Evolutionary conservation across 1,140 invertebrate genomes (phyloP).

Genomic region (Uloborus diversus): DNA sequence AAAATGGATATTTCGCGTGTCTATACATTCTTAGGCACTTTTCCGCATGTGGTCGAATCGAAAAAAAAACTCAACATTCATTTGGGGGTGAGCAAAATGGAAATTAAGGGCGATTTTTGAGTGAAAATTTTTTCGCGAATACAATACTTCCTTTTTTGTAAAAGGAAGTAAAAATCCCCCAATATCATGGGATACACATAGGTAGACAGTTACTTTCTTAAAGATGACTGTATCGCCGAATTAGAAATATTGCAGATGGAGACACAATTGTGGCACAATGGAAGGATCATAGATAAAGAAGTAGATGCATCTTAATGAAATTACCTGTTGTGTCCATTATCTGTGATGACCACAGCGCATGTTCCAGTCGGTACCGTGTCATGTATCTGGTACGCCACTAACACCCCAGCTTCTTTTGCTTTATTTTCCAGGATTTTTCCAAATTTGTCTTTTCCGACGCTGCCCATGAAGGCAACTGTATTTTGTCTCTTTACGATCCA

Average conservation of each 20-base stretch:
- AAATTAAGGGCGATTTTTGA: too few species aligned
- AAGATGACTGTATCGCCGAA: background rate
- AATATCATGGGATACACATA: too few species aligned
- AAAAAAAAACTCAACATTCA: too few species aligned
- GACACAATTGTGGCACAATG: background rate
- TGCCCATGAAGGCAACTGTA: constrained; percentile 89
- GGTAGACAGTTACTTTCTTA: too few species aligned
- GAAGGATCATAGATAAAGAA: background rate
- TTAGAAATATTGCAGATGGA: background rate
- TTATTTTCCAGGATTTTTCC: constrained; percentile 85
- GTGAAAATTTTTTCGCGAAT: too few species aligned
- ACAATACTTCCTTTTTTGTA: too few species aligned
- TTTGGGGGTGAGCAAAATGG: too few species aligned
- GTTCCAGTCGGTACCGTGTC: constrained; percentile 82
- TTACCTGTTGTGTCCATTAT: constrained; percentile 66
- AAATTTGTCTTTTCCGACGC: constrained; percentile 91
- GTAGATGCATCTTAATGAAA: background rate
- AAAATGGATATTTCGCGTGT: too few species aligned
- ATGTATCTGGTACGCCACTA: constrained; percentile 85
- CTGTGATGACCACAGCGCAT: constrained; percentile 85
- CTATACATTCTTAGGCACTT: too few species aligned
- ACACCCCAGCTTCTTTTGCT: constrained; percentile 83
- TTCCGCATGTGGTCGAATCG: too few species aligned
- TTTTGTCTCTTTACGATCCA: constrained; percentile 89
- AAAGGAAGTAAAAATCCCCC: too few species aligned